phyloP scores from a whole-genome alignment of 2,113 vertebrate genomes.

The Sarotherodon lohbergeri region DNA sequence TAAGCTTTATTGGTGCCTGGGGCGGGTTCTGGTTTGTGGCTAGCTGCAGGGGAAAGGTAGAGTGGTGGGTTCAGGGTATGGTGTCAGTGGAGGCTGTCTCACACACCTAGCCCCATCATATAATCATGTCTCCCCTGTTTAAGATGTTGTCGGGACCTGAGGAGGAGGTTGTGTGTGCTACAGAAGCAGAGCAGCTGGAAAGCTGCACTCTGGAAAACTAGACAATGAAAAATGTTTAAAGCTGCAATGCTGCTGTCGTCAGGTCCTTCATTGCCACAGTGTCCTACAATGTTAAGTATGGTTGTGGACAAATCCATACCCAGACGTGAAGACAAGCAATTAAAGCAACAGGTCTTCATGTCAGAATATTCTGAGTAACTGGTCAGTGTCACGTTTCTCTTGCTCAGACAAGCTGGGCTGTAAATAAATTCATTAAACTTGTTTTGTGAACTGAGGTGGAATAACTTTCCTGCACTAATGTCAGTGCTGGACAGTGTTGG shows the following conservation, averaged over 20 bases:
- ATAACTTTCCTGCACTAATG: background rate
- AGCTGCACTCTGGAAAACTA: background rate
- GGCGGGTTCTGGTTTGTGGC: background rate
- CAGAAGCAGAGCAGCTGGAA: background rate
- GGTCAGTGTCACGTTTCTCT: background rate
- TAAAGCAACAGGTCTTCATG: background rate
- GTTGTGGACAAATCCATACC: background rate
- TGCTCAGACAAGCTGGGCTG: background rate
- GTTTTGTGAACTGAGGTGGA: background rate
- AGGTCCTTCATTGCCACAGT: accelerated
- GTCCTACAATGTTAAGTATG: background rate
- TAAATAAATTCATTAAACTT: background rate
- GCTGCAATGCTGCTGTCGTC: background rate
- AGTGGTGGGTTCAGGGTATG: background rate
- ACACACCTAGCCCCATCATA: background rate
- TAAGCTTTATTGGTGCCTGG: background rate
- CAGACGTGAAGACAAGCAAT: background rate
- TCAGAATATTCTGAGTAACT: background rate
- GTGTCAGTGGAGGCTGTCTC: background rate
- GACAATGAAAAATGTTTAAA: background rate
- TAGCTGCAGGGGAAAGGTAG: background rate
- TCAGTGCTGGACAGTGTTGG: accelerated
- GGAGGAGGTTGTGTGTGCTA: accelerated
- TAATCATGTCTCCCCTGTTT: background rate
- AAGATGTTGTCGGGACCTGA: background rate